These are phyloP conservation scores for Caenorhabditis drosophilae DNA, from an alignment of 2,888 invertebrate species.

Conservation along the genomic window DNA sequence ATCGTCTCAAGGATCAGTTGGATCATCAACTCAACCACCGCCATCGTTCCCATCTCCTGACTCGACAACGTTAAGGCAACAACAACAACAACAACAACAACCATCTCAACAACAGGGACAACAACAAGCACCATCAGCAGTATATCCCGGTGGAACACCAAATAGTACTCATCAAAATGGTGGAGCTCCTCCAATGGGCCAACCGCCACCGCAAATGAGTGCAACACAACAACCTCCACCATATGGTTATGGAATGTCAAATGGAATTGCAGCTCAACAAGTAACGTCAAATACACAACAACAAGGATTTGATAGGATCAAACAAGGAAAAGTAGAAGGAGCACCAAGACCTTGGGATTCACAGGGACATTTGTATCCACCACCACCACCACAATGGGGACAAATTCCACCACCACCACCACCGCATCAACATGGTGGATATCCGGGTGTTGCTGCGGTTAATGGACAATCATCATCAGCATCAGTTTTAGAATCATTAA, in stretches of 20 bases:
- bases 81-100: constrained; percentile 2
- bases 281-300: constrained; percentile 1
- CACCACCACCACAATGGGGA: constrained; percentile 19
- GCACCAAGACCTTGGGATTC: constrained; percentile 17
- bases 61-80: background rate
- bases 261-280: constrained; percentile 14
- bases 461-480: constrained; percentile 17
- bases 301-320: constrained; percentile 21
- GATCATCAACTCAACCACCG: background rate
- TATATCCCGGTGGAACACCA: background rate
- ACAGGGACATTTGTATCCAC: constrained; percentile 32
- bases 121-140: background rate
- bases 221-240: constrained; percentile 5
- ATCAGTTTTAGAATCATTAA: constrained; percentile 51
- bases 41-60: constrained; percentile 30
- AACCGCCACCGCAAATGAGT: constrained; percentile 58
- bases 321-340: constrained; percentile 9
- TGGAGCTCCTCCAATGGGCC: constrained; percentile 52
- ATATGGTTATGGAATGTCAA: constrained; percentile 23
- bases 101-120: background rate
- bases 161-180: background rate
- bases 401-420: constrained; percentile 23
- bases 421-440: background rate
- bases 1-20: background rate
- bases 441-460: background rate